Conservation (phyloP, 2,888 invertebrate species). For the Diarsia mendica region DNA sequence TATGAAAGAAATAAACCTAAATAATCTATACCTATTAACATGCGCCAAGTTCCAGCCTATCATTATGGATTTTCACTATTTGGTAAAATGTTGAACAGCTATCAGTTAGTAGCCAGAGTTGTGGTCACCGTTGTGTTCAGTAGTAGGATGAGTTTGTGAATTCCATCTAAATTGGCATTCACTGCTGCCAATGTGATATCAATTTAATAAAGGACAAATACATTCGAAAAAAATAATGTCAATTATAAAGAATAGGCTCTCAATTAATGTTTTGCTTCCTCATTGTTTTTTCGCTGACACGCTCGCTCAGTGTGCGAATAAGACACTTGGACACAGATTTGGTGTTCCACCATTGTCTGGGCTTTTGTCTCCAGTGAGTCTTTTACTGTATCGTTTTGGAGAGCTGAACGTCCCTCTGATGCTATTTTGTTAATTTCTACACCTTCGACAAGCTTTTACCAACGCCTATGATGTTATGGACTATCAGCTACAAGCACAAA, state of each 20-base stretch:
- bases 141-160: not conserved
- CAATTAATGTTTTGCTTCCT: not conserved
- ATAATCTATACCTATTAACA: not conserved
- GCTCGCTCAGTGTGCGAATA: not conserved
- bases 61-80: not conserved
- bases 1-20: not conserved
- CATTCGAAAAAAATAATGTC: not conserved
- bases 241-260: slow-evolving; percentile 5
- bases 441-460: not conserved
- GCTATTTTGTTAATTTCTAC: not conserved
- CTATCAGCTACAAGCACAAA: not conserved
- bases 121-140: not conserved
- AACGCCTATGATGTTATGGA: not conserved
- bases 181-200: slow-evolving; percentile 14
- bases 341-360: not conserved
- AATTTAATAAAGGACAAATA: slow-evolving; percentile 23
- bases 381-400: not conserved
- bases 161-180: slow-evolving; percentile 12
- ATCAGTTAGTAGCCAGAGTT: not conserved
- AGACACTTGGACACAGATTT: not conserved
- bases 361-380: not conserved
- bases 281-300: not conserved
- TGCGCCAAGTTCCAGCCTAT: not conserved
- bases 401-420: not conserved
- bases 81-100: not conserved